A percentile compares a stretch with the other conserved stretches of the same genome.
phyloP scores from a whole-genome alignment of 2,113 vertebrate genomes.

The Rhea americana region DNA sequence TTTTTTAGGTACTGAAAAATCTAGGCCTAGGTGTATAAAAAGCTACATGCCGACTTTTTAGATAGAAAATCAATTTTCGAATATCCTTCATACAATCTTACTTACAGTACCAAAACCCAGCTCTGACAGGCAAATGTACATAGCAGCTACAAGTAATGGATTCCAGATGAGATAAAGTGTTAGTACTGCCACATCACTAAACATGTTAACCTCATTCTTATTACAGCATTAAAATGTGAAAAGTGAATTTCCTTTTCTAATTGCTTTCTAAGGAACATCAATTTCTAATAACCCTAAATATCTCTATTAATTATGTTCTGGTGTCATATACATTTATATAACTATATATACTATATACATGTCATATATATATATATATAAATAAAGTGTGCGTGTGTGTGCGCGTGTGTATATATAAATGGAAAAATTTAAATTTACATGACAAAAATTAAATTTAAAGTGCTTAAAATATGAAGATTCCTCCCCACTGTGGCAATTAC shows the following conservation, averaged over 20 bases:
- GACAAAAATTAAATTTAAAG: neutral
- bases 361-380: no score
- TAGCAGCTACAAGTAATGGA: neutral
- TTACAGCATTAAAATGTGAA: neutral
- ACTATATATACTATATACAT: neutral
- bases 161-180: slow-evolving; percentile 1
- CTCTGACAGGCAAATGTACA: slow-evolving; percentile 5
- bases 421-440: neutral
- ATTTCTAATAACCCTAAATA: neutral
- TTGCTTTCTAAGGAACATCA: neutral
- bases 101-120: neutral
- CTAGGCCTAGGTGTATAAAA: neutral
- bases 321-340: neutral
- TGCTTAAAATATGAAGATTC: neutral
- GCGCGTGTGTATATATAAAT: no score
- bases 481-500: neutral
- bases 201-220: neutral
- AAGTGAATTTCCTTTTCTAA: neutral
- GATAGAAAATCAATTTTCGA: neutral
- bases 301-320: neutral
- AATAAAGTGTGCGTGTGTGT: no score
- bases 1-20: neutral
- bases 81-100: neutral
- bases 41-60: neutral
- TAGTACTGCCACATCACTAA: neutral